Conservation (phyloP, 1,140 invertebrate genomes). For the Bilobella aurantiaca region DNA sequence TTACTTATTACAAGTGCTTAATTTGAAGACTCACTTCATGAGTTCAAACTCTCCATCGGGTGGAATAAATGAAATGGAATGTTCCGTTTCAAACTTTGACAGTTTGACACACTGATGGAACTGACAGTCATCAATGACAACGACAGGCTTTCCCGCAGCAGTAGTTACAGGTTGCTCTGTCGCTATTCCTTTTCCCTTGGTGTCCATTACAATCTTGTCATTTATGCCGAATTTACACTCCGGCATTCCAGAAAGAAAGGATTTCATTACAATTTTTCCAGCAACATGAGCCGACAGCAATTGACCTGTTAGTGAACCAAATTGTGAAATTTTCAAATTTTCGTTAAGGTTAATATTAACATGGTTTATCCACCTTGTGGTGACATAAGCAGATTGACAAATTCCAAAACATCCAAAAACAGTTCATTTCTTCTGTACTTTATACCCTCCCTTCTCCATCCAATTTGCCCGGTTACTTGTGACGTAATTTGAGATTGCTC, state of each 20-base stretch:
- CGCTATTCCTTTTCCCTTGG: constrained; percentile 67
- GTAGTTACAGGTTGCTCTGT: constrained; percentile 66
- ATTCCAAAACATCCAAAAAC: constrained; percentile 97
- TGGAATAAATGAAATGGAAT: constrained; percentile 99
- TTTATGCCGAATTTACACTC: constrained; percentile 99
- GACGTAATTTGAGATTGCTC: constrained; percentile 99
- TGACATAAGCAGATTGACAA: constrained; percentile 98
- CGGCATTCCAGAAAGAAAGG: constrained; percentile 98
- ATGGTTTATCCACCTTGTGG: constrained; percentile 66
- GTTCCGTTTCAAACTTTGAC: constrained; percentile 99
- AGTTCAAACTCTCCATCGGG: constrained; percentile 99
- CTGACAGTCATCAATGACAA: constrained; percentile 99
- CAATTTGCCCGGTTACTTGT: constrained; percentile 97
- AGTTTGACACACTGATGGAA: constrained; percentile 99
- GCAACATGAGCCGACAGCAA: constrained; percentile 98
- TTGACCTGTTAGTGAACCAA: constrained; percentile 60
- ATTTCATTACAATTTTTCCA: constrained; percentile 99
- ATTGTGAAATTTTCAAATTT: background rate
- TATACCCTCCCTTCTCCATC: constrained; percentile 98
- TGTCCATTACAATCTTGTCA: constrained; percentile 89
- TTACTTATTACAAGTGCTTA: background rate
- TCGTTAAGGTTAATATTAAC: background rate
- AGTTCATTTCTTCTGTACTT: constrained; percentile 98
- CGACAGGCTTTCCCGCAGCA: constrained; percentile 82
- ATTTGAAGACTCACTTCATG: constrained; percentile 65